Evolutionary conservation across 2,888 invertebrate genomes (phyloP).

Genomic region (Blastobasis adustella): DNA sequence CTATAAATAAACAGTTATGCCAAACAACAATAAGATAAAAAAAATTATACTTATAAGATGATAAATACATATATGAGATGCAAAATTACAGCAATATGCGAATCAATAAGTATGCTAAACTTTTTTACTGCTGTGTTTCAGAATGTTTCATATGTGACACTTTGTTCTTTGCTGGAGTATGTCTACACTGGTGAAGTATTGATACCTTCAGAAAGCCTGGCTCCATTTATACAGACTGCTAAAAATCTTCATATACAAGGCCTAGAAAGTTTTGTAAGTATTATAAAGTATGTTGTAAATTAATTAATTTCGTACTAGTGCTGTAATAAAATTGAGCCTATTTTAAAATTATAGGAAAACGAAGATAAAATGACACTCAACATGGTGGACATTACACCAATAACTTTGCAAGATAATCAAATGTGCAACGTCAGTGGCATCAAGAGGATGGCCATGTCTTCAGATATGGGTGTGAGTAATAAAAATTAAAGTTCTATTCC

Average conservation of each 20-base stretch:
- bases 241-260: constrained; percentile 49
- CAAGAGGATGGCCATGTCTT: constrained; percentile 7
- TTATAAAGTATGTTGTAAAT: not conserved
- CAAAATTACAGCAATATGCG: not conserved
- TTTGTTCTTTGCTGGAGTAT: constrained; percentile 47
- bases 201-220: constrained; percentile 38
- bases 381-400: constrained; percentile 11
- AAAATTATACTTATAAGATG: too few species aligned
- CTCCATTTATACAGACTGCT: constrained; percentile 43
- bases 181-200: constrained; percentile 56
- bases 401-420: constrained; percentile 10
- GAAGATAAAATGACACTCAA: constrained; percentile 10
- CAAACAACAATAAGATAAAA: too few species aligned
- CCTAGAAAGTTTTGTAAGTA: constrained; percentile 46
- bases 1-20: too few species aligned
- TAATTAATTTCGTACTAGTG: too few species aligned
- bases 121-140: constrained; percentile 24
- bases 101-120: not conserved
- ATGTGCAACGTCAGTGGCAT: constrained; percentile 14
- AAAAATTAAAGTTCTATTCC: too few species aligned
- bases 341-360: constrained; percentile 12
- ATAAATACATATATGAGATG: not conserved
- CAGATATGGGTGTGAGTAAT: too few species aligned
- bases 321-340: not conserved
- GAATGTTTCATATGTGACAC: constrained; percentile 46